Evolutionary conservation across 1,140 invertebrate genomes (phyloP).

Genomic region (Zelostemma sp.): DNA sequence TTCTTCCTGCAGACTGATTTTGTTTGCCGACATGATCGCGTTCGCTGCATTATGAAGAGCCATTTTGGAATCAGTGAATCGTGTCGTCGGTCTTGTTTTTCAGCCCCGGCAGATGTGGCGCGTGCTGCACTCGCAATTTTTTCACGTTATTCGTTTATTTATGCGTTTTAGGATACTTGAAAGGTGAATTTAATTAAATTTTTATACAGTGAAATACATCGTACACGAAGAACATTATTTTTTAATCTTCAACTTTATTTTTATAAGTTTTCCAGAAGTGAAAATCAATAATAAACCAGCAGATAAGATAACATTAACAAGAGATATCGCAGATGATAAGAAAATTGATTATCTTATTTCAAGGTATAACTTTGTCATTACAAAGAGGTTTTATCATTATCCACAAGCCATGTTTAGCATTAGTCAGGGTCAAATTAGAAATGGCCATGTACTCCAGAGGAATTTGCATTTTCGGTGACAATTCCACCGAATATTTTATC

Average conservation of each 20-base stretch:
- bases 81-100: slow-evolving; percentile 48
- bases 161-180: too few species aligned
- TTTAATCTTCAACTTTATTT: slow-evolving; percentile 1
- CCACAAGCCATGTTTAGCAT: slow-evolving; percentile 39
- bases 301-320: too few species aligned
- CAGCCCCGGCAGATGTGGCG: background rate
- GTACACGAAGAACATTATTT: too few species aligned
- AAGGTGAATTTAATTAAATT: too few species aligned
- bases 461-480: slow-evolving; percentile 25
- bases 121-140: background rate
- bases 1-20: slow-evolving; percentile 60
- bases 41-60: slow-evolving; percentile 65
- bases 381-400: slow-evolving; percentile 24
- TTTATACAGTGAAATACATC: too few species aligned
- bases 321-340: too few species aligned
- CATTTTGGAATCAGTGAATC: slow-evolving; percentile 66
- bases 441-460: slow-evolving; percentile 26
- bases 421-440: too few species aligned
- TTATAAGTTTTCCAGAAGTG: slow-evolving; percentile 11
- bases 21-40: slow-evolving; percentile 67
- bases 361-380: too few species aligned
- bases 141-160: background rate
- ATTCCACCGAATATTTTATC: slow-evolving; percentile 36
- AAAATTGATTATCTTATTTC: too few species aligned
- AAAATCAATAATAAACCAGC: too few species aligned